phyloP scores from a whole-genome alignment of 2,888 invertebrate genomes.

The Trachelus troglodyta region DNA sequence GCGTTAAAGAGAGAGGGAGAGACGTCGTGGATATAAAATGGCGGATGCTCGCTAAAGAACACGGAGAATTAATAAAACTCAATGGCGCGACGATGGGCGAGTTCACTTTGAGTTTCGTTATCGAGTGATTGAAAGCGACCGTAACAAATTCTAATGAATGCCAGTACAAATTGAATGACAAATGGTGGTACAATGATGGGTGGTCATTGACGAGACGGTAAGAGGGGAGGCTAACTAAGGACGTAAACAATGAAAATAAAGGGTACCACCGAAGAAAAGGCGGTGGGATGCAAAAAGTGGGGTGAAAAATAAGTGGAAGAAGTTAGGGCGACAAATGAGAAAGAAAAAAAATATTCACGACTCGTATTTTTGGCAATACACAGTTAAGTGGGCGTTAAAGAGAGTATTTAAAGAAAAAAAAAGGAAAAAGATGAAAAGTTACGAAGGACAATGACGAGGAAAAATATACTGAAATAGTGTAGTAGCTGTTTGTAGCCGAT shows the following conservation, averaged over 20 bases:
- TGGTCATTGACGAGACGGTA: not conserved
- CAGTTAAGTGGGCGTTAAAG: conserved; percentile 25
- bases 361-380: conserved; percentile 62
- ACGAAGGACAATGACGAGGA: conserved; percentile 20
- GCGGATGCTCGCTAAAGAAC: not conserved
- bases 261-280: conserved; percentile 33
- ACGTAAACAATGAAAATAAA: conserved; percentile 30
- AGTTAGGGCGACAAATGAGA: conserved; percentile 25
- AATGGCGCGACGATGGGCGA: not conserved
- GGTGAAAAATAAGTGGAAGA: conserved; percentile 24
- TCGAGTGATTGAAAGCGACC: conserved; percentile 34
- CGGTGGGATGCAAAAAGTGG: conserved; percentile 27
- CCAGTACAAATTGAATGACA: conserved; percentile 61
- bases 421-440: conserved; percentile 19
- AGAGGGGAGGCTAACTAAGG: not conserved
- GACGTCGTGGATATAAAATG: not conserved
- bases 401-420: conserved; percentile 32
- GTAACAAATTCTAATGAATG: conserved; percentile 61
- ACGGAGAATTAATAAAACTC: not conserved
- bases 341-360: conserved; percentile 28
- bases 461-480: conserved; percentile 21
- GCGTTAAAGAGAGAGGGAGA: not conserved
- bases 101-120: conserved; percentile 21
- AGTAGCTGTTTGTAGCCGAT: conserved; percentile 41
- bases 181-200: conserved; percentile 18